A percentile compares a stretch with the other conserved stretches of the same genome.
These are phyloP conservation scores for Holacanthus passer DNA, from an alignment of 2,113 vertebrate genomes.

Conservation along the genomic window DNA sequence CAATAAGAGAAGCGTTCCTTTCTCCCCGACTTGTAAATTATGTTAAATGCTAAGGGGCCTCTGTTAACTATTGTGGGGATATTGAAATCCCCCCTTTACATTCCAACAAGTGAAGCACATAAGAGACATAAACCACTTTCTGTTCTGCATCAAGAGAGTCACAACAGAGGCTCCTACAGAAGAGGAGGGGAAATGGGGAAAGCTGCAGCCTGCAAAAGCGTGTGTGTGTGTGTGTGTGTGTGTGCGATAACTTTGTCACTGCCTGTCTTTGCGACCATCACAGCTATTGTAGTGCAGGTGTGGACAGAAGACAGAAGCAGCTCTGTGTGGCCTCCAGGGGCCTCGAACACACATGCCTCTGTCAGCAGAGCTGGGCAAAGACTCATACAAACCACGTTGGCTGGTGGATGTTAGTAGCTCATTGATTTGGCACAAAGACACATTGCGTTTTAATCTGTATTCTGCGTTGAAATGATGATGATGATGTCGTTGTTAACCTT, in stretches of 20 bases:
- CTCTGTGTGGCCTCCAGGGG: constrained; percentile 56
- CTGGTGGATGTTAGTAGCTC: constrained; percentile 38
- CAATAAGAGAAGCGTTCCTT: constrained; percentile 75
- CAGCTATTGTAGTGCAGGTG: constrained; percentile 78
- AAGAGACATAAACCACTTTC: constrained; percentile 70
- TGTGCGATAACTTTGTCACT: constrained; percentile 33
- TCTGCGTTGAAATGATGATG: constrained; percentile 34
- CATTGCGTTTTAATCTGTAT: constrained; percentile 31
- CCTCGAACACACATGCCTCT: constrained; percentile 65
- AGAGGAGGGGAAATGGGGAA: constrained; percentile 37
- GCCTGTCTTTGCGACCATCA: constrained; percentile 44
- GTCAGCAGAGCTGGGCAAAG: constrained; percentile 50
- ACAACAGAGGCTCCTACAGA: constrained; percentile 17
- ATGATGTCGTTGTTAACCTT: constrained; percentile 20
- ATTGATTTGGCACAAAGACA: constrained; percentile 47
- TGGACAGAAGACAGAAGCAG: constrained; percentile 68
- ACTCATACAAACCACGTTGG: constrained; percentile 37
- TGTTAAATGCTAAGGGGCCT: constrained; percentile 64
- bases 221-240: constrained; percentile 21
- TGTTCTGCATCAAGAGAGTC: constrained; percentile 63
- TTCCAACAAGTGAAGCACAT: constrained; percentile 63
- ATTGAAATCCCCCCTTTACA: constrained; percentile 65
- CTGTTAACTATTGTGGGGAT: constrained; percentile 70
- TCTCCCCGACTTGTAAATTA: constrained; percentile 79
- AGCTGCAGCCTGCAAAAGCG: constrained; percentile 14